Evolutionary conservation across 2,888 invertebrate species (phyloP).

Genomic region (Drosophila limbata): DNA sequence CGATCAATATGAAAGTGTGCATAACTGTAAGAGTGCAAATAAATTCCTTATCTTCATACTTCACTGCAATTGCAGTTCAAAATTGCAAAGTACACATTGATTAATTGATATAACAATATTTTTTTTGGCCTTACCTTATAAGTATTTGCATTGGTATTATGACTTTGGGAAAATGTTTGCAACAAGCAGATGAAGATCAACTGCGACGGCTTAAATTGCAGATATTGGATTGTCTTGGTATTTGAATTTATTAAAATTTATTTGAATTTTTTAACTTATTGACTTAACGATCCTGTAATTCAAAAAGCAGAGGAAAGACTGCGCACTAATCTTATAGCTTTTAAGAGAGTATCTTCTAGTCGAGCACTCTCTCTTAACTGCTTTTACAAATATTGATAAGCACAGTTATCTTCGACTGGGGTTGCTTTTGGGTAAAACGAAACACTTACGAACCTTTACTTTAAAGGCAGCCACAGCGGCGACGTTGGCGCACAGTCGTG

Average conservation of each 20-base stretch:
- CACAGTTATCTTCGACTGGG: neutral
- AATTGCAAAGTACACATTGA: neutral
- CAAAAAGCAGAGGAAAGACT: neutral
- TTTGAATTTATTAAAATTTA: too few relatives aligned
- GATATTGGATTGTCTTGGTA: too few relatives aligned
- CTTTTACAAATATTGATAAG: slow-evolving; percentile 2
- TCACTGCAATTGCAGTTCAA: neutral
- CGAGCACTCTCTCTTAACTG: too few relatives aligned
- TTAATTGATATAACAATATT: neutral
- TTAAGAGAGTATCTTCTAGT: neutral
- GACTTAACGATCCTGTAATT: too few relatives aligned
- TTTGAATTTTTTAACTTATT: too few relatives aligned
- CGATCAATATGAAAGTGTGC: neutral
- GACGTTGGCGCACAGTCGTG: neutral
- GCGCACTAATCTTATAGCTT: neutral
- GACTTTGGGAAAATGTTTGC: neutral
- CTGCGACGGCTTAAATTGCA: too few relatives aligned
- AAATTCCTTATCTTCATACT: neutral
- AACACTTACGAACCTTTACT: neutral
- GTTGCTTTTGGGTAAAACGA: neutral
- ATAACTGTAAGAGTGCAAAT: neutral
- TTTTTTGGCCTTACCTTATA: neutral
- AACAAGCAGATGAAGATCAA: neutral
- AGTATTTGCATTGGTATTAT: neutral
- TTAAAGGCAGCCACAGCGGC: neutral